phyloP scores from a whole-genome alignment of 2,113 vertebrate species.

The Axis porcinus region DNA sequence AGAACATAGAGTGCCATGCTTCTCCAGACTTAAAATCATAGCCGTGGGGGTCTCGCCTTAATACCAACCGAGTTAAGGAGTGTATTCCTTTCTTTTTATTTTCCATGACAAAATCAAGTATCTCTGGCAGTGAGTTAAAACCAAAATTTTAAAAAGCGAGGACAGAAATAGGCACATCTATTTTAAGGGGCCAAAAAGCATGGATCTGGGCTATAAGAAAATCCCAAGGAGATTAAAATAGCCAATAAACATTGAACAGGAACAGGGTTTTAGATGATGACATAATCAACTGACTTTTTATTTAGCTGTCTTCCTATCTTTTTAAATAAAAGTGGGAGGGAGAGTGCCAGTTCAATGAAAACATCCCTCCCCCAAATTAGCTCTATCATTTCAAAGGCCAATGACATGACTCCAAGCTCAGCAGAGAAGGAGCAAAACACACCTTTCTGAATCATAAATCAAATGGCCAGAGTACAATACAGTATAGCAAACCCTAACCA shows the following conservation, averaged over 20 bases:
- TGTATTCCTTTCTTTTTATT: not conserved
- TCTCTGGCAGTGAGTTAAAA: not conserved
- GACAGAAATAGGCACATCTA: not conserved
- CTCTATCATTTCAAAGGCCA: slow-evolving; percentile 14
- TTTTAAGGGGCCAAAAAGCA: not conserved
- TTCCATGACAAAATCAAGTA: not conserved
- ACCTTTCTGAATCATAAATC: slow-evolving; percentile 63
- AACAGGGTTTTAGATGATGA: not conserved
- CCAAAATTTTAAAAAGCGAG: not conserved
- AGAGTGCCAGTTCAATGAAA: not conserved
- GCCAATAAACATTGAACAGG: not conserved
- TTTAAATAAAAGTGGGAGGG: not conserved
- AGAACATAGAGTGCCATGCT: not conserved
- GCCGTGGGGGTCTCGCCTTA: not conserved
- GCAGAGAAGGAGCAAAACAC: not conserved
- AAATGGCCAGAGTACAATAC: slow-evolving; percentile 37
- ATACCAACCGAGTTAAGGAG: not conserved
- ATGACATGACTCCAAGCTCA: accelerated
- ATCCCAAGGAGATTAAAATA: not conserved
- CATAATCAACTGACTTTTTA: not conserved
- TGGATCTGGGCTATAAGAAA: not conserved
- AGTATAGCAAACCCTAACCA: slow-evolving; percentile 75
- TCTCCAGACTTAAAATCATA: not conserved
- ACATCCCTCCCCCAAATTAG: not conserved
- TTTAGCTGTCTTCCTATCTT: not conserved